A percentile compares a stretch with the other conserved stretches of the same genome.
These are phyloP conservation scores for Anomalospiza imberbis DNA, from an alignment of 2,797 vertebrate genomes.

Conservation along the genomic window DNA sequence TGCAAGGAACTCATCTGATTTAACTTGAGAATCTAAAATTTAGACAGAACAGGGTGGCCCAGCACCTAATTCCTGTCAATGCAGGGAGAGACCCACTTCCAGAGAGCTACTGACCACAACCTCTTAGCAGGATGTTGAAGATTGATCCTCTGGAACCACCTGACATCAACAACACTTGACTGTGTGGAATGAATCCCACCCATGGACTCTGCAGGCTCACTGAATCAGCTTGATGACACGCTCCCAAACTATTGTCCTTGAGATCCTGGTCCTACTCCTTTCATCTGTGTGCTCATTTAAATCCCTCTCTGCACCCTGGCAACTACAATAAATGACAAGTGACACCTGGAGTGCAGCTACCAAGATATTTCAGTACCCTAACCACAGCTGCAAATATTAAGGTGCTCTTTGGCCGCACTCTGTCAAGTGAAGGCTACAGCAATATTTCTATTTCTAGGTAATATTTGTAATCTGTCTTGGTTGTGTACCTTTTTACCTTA, in stretches of 20 bases:
- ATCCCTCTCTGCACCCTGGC: not conserved
- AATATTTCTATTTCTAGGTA: not conserved
- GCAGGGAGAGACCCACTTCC: not conserved
- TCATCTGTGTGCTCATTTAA: not conserved
- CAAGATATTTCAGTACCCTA: not conserved
- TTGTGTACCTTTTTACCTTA: not conserved
- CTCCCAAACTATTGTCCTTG: not conserved
- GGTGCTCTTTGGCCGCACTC: not conserved
- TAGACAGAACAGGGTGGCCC: not conserved
- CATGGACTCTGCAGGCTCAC: not conserved
- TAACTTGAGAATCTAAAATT: not conserved
- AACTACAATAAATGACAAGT: not conserved
- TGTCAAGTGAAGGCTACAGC: not conserved
- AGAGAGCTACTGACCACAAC: not conserved
- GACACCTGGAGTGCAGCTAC: not conserved
- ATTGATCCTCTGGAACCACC: not conserved
- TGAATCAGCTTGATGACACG: not conserved
- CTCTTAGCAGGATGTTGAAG: not conserved
- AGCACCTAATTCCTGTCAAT: not conserved
- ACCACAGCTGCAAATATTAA: not conserved
- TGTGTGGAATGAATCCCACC: not conserved
- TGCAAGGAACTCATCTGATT: not conserved
- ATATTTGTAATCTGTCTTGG: not conserved
- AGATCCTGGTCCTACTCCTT: not conserved
- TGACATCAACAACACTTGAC: not conserved